phyloP scores from a whole-genome alignment of 2,797 vertebrate genomes.

The Chaunax sp. region DNA sequence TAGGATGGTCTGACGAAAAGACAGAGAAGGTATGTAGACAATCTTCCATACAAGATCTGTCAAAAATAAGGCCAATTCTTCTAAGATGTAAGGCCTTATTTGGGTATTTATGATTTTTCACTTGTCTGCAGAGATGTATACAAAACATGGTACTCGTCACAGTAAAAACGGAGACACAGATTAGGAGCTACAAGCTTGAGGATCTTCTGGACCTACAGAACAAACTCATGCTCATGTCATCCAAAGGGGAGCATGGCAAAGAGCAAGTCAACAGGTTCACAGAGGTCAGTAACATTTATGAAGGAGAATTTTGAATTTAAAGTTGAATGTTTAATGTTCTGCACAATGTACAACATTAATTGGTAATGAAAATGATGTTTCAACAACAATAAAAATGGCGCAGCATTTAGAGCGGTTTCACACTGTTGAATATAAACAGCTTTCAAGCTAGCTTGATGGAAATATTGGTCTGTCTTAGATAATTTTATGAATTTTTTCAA shows the following conservation, averaged over 20 bases:
- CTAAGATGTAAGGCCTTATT: accelerated
- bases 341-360: background rate
- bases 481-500: too few species aligned
- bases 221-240: slow-evolving; percentile 86
- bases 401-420: background rate
- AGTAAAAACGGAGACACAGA: slow-evolving; percentile 39
- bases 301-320: background rate
- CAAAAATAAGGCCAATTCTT: background rate
- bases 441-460: background rate
- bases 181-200: slow-evolving; percentile 73
- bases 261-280: slow-evolving; percentile 83
- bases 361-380: background rate
- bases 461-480: too few species aligned
- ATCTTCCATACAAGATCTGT: background rate
- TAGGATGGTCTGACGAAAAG: slow-evolving; percentile 68
- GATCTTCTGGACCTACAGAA: slow-evolving; percentile 84
- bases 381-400: background rate
- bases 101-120: background rate
- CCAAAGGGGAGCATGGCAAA: slow-evolving; percentile 79
- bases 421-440: background rate
- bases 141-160: slow-evolving; percentile 59
- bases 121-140: slow-evolving; percentile 65
- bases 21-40: slow-evolving; percentile 62
- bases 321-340: background rate
- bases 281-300: slow-evolving; percentile 69